A percentile compares a stretch with the other conserved stretches of the same genome.
phyloP scores from a whole-genome alignment of 2,888 invertebrate species.

The Muschampia plurimacula region DNA sequence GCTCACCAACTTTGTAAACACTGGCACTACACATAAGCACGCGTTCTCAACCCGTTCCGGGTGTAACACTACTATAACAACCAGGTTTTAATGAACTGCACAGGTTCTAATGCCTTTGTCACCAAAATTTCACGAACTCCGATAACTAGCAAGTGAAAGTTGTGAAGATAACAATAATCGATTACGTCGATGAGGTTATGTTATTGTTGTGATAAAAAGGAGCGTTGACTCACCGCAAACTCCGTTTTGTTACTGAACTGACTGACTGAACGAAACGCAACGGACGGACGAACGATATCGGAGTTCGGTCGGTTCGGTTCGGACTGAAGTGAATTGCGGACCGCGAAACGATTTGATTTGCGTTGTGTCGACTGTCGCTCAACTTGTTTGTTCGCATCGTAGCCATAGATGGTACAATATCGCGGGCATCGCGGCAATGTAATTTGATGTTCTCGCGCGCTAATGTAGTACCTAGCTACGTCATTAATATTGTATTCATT shows the following conservation, averaged over 20 bases:
- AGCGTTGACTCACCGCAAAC: conserved; percentile 58
- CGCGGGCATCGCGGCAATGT: neutral
- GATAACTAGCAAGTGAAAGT: conserved; percentile 60
- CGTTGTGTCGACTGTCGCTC: neutral
- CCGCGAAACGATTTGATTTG: neutral
- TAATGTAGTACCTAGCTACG: too few species aligned
- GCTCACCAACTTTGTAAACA: conserved; percentile 73
- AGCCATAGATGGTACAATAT: too few species aligned
- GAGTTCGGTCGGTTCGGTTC: neutral
- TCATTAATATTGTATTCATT: neutral
- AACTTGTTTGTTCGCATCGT: neutral
- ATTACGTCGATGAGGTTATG: conserved; percentile 67
- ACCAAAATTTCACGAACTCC: conserved; percentile 38
- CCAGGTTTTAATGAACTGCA: conserved; percentile 20
- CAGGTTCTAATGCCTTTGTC: conserved; percentile 10
- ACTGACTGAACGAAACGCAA: conserved; percentile 31
- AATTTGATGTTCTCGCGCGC: neutral
- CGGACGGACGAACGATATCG: neutral
- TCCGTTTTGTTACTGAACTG: conserved; percentile 64
- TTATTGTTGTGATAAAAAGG: conserved; percentile 62
- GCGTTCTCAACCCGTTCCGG: conserved; percentile 43
- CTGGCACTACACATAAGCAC: conserved; percentile 55
- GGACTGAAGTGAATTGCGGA: conserved; percentile 6
- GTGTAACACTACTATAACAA: conserved; percentile 35
- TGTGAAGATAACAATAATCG: conserved; percentile 55